Percentiles rank a stretch among this genome's conserved stretches.
Conservation (phyloP, 2,888 invertebrate genomes). For the Conistra vaccinii region DNA sequence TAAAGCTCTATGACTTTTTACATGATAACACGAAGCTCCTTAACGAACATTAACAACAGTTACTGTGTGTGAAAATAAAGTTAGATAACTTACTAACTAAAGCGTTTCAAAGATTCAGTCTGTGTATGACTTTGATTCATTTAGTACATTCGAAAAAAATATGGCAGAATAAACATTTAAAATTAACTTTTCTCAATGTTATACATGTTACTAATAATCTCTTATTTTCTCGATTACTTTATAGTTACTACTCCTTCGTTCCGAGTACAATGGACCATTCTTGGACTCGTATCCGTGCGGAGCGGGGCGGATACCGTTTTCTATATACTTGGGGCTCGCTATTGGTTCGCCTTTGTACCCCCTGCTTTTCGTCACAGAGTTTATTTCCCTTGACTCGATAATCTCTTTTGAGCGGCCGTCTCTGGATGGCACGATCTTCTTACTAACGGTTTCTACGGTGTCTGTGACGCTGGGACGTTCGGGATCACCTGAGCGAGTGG, state of each 20-base stretch:
- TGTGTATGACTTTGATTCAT: conserved; percentile 83
- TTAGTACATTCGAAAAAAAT: conserved; percentile 77
- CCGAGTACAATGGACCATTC: conserved; percentile 83
- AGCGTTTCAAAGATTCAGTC: conserved; percentile 84
- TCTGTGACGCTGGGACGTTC: conserved; percentile 93
- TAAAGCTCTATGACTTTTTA: conserved; percentile 90
- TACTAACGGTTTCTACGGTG: conserved; percentile 93
- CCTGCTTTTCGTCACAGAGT: conserved; percentile 93
- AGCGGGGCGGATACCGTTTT: conserved; percentile 85
- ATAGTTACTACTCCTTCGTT: conserved; percentile 87
- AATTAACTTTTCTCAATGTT: conserved; percentile 62
- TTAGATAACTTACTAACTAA: conserved; percentile 81
- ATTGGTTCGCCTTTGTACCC: conserved; percentile 88
- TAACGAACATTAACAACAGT: conserved; percentile 77
- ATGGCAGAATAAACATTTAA: conserved; percentile 79
- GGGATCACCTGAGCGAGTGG: conserved; percentile 92
- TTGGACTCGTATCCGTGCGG: conserved; percentile 82
- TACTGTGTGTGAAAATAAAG: conserved; percentile 79
- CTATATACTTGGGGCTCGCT: conserved; percentile 89
- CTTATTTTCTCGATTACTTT: conserved; percentile 87
- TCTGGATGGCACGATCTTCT: conserved; percentile 92
- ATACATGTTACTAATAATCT: conserved; percentile 83
- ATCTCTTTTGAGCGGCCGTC: conserved; percentile 92
- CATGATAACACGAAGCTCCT: conserved; percentile 81
- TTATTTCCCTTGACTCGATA: conserved; percentile 93